Evolutionary conservation across 2,113 vertebrate genomes (phyloP), one percentile per base, ranked within the genome.

Genomic region (Tychaedon coryphoeus): DNA sequence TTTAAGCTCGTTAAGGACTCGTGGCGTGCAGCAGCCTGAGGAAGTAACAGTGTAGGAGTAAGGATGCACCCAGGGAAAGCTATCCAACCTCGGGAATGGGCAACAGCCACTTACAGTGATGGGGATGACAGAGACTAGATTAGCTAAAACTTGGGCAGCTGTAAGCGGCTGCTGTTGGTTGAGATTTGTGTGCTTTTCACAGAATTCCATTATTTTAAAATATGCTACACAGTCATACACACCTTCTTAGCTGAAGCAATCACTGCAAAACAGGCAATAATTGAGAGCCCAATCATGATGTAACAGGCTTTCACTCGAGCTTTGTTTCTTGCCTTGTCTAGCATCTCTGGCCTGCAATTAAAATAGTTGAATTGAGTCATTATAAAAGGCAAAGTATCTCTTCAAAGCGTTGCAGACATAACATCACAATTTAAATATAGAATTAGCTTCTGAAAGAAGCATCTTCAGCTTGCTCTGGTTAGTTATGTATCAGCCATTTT

Each of bases 281-380:
- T 83, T 2, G 98, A 98, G 53, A 98, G 97, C 47, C 96, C 97
- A 25, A 98, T 98, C 98, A 98, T 98, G 82, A 98, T 96, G 91
- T 98, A 98, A 90, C 98, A 98, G 25, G 91, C 96, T 96, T 98
- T 98, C 71, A 98, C 97, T 65, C 98, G 97, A 67, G 98, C 98
- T 95, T 97, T 98, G 97, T 98, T 98, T 79, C 98, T 97, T 66
- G 98, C 97, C 77, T 88, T 96, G 81, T 97, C 97, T 40, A 98
- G 77, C 97, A 97, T 98, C 96, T 98, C 97, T 70, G 97, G 94
- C 92, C 98, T 98, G 94, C 84, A 97, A 66, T 64, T 85, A 88
- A 89, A 94, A 58, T 73, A 22, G 84, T 18, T 65, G 57, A 69
- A 83, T 45, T 58, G 47, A 84, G 29, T 69, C n/a, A 65, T 58